Evolutionary conservation across 2,888 invertebrate species (phyloP), one percentile per base, ranked within the genome.

Genomic region (Agrilus biguttatus): DNA sequence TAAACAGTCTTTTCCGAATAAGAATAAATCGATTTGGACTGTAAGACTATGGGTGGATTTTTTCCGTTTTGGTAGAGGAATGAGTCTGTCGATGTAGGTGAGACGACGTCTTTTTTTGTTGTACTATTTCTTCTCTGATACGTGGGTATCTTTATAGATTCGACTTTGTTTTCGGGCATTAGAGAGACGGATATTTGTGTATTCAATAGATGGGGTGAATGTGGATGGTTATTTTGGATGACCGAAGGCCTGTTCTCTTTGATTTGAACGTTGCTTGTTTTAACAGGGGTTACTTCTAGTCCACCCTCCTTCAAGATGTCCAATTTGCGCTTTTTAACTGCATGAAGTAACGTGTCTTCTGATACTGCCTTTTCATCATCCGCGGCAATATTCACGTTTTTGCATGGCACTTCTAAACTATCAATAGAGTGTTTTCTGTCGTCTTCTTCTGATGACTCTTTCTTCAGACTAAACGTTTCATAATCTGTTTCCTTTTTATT

Each of bases 231-330:
- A 47, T 61, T 63, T 35, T 55, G 54, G 36, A 65, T 63, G 8
- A 65, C 62, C n/a, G 62, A 56, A 6, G 63, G 59, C 40, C 62
- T 48, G 37, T 49, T 50, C 40, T 61, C 60, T 53, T 57, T 61
- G 21, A 44, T 13, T 37, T 47, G 41, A 36, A 41, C 32, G 19
- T 47, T 45, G 12, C 14, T 35, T 12, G 14, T 23, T 14, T 71
- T 67, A 0, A 83, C 73, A 0, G 83, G 77, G 1, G 83, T 84
- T 2, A 84, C 83, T 57, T 84, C 83, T 4, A 84, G 64, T 0
- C 84, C 84, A 12, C 83, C 74, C 54, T 83, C 80, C 45, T 81
- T 78, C 34, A 85, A 67, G 36, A 84, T 83, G 51, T 84, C 84
- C 7, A 84, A 67, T 55, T 83, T 83, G 48, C 78, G 75, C 53